phyloP scores from a whole-genome alignment of 2,888 invertebrate genomes.

The Agrotis clavis region DNA sequence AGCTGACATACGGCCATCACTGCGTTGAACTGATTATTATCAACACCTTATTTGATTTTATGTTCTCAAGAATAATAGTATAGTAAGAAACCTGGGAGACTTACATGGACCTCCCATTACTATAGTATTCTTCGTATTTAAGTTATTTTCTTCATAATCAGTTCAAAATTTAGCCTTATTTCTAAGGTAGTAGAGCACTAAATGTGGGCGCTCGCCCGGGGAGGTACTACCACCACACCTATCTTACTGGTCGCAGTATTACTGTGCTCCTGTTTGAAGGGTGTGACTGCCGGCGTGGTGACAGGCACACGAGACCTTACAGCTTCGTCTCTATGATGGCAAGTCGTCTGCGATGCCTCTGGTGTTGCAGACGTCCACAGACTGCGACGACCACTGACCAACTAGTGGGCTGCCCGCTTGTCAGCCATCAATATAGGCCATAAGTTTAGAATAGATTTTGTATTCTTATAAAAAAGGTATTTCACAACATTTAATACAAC shows the following conservation, averaged over 20 bases:
- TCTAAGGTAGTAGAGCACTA: not conserved
- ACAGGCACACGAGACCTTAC: not conserved
- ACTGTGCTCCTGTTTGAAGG: not conserved
- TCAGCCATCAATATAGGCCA: too few relatives aligned
- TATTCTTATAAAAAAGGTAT: too few relatives aligned
- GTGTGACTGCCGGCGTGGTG: not conserved
- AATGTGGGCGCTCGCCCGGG: constrained; percentile 3
- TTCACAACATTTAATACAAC: too few relatives aligned
- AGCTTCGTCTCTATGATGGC: not conserved
- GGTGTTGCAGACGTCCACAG: not conserved
- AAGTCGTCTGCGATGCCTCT: not conserved
- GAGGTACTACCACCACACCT: constrained; percentile 7
- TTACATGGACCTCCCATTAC: not conserved
- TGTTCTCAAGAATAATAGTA: not conserved
- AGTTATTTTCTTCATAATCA: not conserved
- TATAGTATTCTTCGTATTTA: not conserved
- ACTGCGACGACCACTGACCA: not conserved
- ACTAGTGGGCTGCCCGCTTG: not conserved
- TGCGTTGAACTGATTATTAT: not conserved
- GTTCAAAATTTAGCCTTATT: not conserved
- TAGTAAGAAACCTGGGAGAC: too few relatives aligned
- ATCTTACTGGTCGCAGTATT: not conserved
- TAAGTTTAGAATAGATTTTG: too few relatives aligned
- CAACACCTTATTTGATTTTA: not conserved
- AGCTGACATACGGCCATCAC: not conserved